A percentile compares a stretch with the other conserved stretches of the same genome.
These are phyloP conservation scores for Apis cerana DNA, from an alignment of 1,140 invertebrate genomes.

Conservation along the genomic window DNA sequence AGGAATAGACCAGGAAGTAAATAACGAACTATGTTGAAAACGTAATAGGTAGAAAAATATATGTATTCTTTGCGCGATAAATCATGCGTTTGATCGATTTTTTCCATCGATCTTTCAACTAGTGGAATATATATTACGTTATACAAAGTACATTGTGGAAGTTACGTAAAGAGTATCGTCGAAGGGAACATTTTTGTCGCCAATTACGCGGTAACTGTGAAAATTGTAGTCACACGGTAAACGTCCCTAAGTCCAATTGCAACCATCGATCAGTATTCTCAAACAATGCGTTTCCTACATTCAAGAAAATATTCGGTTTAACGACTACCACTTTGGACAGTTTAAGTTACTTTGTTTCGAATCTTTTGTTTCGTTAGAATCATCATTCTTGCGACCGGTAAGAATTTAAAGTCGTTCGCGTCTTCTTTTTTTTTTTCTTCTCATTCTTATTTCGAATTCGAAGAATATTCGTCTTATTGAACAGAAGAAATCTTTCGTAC, in stretches of 20 bases:
- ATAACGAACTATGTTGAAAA: not conserved
- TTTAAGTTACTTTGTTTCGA: slow-evolving; percentile 11
- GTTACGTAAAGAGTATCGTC: slow-evolving; percentile 48
- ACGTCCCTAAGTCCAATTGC: slow-evolving; percentile 14
- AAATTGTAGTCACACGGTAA: slow-evolving; percentile 19
- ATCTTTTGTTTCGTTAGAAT: not conserved
- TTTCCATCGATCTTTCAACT: slow-evolving; percentile 42
- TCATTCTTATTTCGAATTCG: not conserved
- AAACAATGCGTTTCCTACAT: not conserved
- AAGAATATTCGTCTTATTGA: not conserved
- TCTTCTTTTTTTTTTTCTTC: not conserved
- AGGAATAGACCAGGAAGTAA: not conserved
- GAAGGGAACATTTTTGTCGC: slow-evolving; percentile 43
- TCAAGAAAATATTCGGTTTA: not conserved
- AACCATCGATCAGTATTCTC: slow-evolving; percentile 14
- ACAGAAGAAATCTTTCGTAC: not conserved
- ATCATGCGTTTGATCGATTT: slow-evolving; percentile 53
- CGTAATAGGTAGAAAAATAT: not conserved
- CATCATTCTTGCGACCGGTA: not conserved
- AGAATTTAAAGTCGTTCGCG: slow-evolving; percentile 10
- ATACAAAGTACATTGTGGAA: slow-evolving; percentile 8
- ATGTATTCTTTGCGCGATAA: slow-evolving; percentile 35
- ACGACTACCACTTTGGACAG: not conserved
- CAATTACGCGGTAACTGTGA: slow-evolving; percentile 15
- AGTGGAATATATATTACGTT: slow-evolving; percentile 47